A percentile compares a stretch with the other conserved stretches of the same genome.
phyloP scores from a whole-genome alignment of 1,140 invertebrate genomes.

The Heliconius melpomene region DNA sequence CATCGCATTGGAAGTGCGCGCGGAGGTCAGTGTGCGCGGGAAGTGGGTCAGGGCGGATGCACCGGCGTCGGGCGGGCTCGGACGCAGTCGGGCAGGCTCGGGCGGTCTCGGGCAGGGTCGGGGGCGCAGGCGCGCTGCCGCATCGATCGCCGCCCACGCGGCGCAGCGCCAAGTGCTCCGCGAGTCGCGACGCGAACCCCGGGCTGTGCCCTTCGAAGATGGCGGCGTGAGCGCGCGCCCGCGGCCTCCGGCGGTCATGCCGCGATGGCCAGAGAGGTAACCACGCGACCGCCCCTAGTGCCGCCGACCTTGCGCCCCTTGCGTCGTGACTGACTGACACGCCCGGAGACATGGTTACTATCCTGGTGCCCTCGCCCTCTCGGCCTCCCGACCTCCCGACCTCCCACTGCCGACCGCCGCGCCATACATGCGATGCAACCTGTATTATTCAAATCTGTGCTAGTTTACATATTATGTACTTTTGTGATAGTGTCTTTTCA shows the following conservation, averaged over 20 bases:
- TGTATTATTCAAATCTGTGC: constrained; percentile 63
- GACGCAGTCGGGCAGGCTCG: constrained; percentile 46
- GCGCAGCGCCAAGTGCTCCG: constrained; percentile 64
- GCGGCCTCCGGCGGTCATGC: constrained; percentile 80
- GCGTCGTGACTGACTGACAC: constrained; percentile 56
- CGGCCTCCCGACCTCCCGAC: constrained; percentile 34
- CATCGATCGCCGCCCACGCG: constrained; percentile 76
- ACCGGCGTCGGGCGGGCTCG: constrained; percentile 46
- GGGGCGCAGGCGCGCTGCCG: constrained; percentile 62
- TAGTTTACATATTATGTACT: constrained; percentile 47
- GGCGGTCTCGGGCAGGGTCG: constrained; percentile 35
- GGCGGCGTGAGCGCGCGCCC: constrained; percentile 78
- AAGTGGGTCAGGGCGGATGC: constrained; percentile 73
- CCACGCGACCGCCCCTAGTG: constrained; percentile 49
- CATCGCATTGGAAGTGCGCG: constrained; percentile 51
- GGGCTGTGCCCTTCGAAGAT: constrained; percentile 71
- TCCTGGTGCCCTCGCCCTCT: constrained; percentile 38
- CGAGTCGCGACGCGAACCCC: constrained; percentile 70
- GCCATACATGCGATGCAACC: constrained; percentile 66
- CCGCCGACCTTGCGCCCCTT: constrained; percentile 55
- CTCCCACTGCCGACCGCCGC: constrained; percentile 49
- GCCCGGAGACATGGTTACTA: constrained; percentile 62
- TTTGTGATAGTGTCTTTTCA: constrained; percentile 39
- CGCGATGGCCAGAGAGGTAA: constrained; percentile 82
- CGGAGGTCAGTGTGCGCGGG: constrained; percentile 71